Conservation (phyloP, 1,140 invertebrate species). For the Andrena cerasifolii region DNA sequence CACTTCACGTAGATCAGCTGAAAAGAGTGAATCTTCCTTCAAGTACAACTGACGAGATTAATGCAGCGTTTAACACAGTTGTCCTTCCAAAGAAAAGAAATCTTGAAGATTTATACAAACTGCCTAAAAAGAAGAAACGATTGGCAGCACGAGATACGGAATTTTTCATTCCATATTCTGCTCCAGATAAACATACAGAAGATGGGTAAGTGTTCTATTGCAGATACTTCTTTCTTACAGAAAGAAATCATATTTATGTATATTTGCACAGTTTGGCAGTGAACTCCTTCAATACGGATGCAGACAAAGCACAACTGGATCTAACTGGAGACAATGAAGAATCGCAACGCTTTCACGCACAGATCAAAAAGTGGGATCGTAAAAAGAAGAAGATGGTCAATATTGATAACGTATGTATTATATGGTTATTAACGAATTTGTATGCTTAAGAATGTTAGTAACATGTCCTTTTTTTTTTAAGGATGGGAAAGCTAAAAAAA, state of each 20-base stretch:
- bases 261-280: constrained; percentile 86
- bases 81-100: constrained; percentile 85
- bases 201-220: constrained; percentile 85
- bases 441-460: constrained; percentile 19
- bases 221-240: not conserved
- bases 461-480: constrained; percentile 63
- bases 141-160: constrained; percentile 86
- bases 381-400: constrained; percentile 96
- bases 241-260: not conserved
- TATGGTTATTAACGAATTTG: constrained; percentile 1
- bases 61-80: constrained; percentile 80
- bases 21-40: constrained; percentile 62
- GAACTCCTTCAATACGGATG: constrained; percentile 89
- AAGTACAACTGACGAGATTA: constrained; percentile 76
- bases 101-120: constrained; percentile 83
- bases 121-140: constrained; percentile 83
- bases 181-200: constrained; percentile 94
- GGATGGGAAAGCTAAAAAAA: constrained; percentile 88
- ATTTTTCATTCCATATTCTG: constrained; percentile 93
- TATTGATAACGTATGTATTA: constrained; percentile 83
- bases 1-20: constrained; percentile 28
- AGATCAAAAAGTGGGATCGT: constrained; percentile 91
- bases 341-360: constrained; percentile 83
- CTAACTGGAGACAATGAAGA: constrained; percentile 90
- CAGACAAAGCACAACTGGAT: constrained; percentile 89